phyloP scores from a whole-genome alignment of 2,113 vertebrate species.

The Zosterops japonicus region DNA sequence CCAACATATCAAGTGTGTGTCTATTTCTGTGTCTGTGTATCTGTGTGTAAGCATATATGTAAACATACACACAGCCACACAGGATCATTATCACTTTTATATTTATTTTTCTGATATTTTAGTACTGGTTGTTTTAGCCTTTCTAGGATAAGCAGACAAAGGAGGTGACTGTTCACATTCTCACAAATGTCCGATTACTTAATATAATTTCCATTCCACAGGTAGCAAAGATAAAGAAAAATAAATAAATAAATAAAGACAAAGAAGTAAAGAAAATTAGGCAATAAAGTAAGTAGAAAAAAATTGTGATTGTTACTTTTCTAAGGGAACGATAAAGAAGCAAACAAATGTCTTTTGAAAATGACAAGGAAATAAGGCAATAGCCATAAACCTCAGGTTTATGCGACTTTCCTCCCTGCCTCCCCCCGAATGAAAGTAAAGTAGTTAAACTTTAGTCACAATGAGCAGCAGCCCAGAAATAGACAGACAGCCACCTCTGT shows the following conservation, averaged over 20 bases:
- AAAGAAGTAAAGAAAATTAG: not conserved
- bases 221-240: not conserved
- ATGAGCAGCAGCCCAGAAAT: slow-evolving; percentile 12
- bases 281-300: not conserved
- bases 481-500: slow-evolving; percentile 43
- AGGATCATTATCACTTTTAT: not conserved
- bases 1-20: not conserved
- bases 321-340: not conserved
- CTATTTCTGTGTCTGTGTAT: not conserved
- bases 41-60: not conserved
- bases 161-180: not conserved
- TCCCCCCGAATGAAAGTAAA: not conserved
- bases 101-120: not conserved
- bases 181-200: not conserved
- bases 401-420: not conserved
- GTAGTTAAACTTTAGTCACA: slow-evolving; percentile 29
- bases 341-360: not conserved
- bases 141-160: not conserved
- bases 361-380: not conserved
- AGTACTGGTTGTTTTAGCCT: not conserved
- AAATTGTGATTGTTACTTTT: not conserved
- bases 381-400: slow-evolving; percentile 11
- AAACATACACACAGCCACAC: not conserved
- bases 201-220: not conserved
- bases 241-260: not conserved